Base-by-base conservation (phyloP, 2,113 vertebrate species). In the Lipophrys pholis region DNA sequence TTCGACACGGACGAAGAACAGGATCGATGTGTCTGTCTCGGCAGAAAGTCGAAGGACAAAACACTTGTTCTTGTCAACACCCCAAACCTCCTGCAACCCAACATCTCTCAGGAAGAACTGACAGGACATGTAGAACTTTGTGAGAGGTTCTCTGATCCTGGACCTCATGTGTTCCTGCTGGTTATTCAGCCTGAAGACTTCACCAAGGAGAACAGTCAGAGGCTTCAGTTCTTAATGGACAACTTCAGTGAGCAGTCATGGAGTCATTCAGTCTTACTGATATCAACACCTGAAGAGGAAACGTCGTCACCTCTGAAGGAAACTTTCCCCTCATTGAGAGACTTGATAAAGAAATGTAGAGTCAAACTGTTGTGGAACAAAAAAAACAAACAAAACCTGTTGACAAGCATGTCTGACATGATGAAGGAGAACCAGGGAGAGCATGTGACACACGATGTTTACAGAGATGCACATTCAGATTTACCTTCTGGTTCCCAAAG, bases 121-220 rank as follows among this genome's bases (percentile, higher is more conserved):
- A 38, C 7, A 57, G 5, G 60, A 5, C 1, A 40, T 11, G 8
- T 87, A 41, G 1, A 67, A 48, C 1, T 0, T 1, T 83, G 78
- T 63, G 40, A 15, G 11, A 52, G 8, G 0, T 30, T 69, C 54
- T 76, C 64, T 78, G 61, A 2, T 12, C 59, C 87, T 52, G 87
- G 86, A 58, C 86, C 84, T 82, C 82, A 85, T 36, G 68, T 82
- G 49, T 60, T 89, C 72, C 77, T 87, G 58, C 65, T 89, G 75
- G 72, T 85, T 49, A 59, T 87, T 1, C 66, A 83, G 53, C 58
- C 62, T 78, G 70, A 78, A 53, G 52, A 46, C 36, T 87, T 86
- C 73, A 84, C 53, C 21, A 35, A 71, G 39, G 14, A 74, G 15
- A 48, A 74, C 8, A 71, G 54, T 42, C 0, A 2, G n/a, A 78